Base-by-base conservation (phyloP, 2,888 invertebrate species). In the Chloromyia formosa region DNA sequence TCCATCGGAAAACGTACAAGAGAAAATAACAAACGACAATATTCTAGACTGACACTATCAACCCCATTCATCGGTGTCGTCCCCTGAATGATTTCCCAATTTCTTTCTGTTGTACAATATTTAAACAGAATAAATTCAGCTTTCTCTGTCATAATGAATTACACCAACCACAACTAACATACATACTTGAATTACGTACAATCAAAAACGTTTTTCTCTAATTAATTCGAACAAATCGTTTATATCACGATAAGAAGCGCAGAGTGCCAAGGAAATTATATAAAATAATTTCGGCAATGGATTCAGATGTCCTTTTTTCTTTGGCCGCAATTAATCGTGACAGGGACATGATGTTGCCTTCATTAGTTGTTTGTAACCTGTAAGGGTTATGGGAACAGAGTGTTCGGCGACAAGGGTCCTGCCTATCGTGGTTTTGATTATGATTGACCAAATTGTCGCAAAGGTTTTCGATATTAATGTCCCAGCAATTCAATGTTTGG, bases 141-240 rank as follows among this genome's bases (percentile, higher is more conserved):
- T 35, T 35, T n/a, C 16, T 49, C 16, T 42, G 42, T 35, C 27
- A 42, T 64, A 42, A 64, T 66, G 22, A 66, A 35, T 49, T 20
- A 66, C 66, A 45, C 27, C 27, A 35, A 35, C 27, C 27, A 2
- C 27, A 35, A 35, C 27, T 35, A 35, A 4, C 2, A 7, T 35
- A 2, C 3, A 35, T 35, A 66, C 49, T 66, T 49, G 7, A n/a
- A 1, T 42, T 27, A 40, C 16, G 62, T 22, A 71, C 71, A 71
- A 71, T 71, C 71, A 71, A 71, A 71, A 71, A 71, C 71, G 71
- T 73, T 73, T 73, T 73, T 73, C 23, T 73, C 61, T 66, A 74
- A 74, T 64, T 74, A 64, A 74, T 74, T 45, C 74, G 58, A n/a
- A 74, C 66, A 74, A 74, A 74, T 74, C 74, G 66, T 56, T 74